Percentiles rank a stretch among this genome's conserved stretches.
These are phyloP conservation scores for Acanthurus lineatus DNA, from an alignment of 2,797 vertebrate genomes.

Conservation along the genomic window DNA sequence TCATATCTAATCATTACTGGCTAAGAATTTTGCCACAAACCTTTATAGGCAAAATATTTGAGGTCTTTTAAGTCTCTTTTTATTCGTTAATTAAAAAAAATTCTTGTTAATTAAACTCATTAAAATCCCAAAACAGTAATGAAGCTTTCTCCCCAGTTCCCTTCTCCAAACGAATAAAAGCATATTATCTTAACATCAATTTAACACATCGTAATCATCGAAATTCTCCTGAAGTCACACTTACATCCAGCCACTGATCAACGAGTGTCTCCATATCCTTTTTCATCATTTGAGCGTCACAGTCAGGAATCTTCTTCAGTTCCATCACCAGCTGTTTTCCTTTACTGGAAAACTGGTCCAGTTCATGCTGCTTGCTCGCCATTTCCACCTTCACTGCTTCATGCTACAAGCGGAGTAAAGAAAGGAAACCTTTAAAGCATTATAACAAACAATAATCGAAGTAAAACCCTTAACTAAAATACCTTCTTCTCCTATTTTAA, in stretches of 20 bases:
- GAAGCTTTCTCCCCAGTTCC: too few relatives aligned
- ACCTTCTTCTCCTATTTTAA: not conserved
- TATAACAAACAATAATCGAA: not conserved
- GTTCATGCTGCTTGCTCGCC: conserved; percentile 87
- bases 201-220: not conserved
- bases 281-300: conserved; percentile 86
- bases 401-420: conserved; percentile 83
- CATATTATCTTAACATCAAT: not conserved
- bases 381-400: conserved; percentile 91
- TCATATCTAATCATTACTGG: not conserved
- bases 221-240: conserved; percentile 40
- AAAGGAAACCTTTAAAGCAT: not conserved
- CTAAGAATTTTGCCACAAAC: not conserved
- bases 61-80: too few relatives aligned
- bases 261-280: conserved; percentile 90
- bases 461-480: not conserved
- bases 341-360: conserved; percentile 93
- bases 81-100: too few relatives aligned
- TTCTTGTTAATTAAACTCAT: not conserved
- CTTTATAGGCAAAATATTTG: too few relatives aligned
- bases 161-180: not conserved
- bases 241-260: conserved; percentile 98
- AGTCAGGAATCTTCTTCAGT: conserved; percentile 91
- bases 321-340: conserved; percentile 92
- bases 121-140: not conserved